Evolutionary conservation across 2,797 vertebrate species (phyloP).

Genomic region (Novumbra hubbsi): DNA sequence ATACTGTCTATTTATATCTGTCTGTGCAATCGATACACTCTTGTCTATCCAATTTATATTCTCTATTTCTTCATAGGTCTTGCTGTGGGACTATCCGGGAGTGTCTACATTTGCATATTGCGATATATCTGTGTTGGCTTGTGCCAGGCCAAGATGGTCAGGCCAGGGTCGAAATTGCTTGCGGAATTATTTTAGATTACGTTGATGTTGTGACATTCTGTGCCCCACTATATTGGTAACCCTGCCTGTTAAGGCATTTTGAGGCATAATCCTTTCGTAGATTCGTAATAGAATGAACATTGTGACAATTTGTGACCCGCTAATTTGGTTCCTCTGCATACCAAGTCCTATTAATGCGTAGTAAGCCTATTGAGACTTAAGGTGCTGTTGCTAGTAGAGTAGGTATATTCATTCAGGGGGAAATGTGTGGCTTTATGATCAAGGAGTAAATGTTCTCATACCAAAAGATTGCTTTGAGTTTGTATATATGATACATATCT

Average conservation of each 20-base stretch:
- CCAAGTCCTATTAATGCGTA: too few species aligned
- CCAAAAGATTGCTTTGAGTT: not conserved
- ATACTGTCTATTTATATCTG: too few species aligned
- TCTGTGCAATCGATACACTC: too few species aligned
- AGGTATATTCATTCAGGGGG: too few species aligned
- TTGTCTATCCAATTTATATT: too few species aligned
- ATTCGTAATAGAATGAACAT: not conserved
- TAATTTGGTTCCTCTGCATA: not conserved
- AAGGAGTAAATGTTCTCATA: not conserved
- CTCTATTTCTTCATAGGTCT: conserved; percentile 15
- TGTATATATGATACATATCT: not conserved
- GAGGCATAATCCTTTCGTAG: not conserved
- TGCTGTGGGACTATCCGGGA: conserved; percentile 52
- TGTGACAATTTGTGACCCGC: not conserved
- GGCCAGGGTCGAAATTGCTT: conserved; percentile 36
- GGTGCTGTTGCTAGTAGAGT: too few species aligned
- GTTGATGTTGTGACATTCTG: not conserved
- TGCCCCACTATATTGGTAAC: not conserved
- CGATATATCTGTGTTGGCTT: conserved; percentile 64
- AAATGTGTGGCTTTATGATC: too few species aligned
- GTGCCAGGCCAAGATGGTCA: conserved; percentile 54
- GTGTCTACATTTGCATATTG: conserved; percentile 66
- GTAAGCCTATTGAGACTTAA: too few species aligned
- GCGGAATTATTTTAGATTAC: conserved; percentile 32
- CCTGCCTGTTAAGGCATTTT: not conserved